Evolutionary conservation across 2,113 vertebrate genomes (phyloP), one percentile per base, ranked within the genome.

Genomic region (Lamprotornis superbus): DNA sequence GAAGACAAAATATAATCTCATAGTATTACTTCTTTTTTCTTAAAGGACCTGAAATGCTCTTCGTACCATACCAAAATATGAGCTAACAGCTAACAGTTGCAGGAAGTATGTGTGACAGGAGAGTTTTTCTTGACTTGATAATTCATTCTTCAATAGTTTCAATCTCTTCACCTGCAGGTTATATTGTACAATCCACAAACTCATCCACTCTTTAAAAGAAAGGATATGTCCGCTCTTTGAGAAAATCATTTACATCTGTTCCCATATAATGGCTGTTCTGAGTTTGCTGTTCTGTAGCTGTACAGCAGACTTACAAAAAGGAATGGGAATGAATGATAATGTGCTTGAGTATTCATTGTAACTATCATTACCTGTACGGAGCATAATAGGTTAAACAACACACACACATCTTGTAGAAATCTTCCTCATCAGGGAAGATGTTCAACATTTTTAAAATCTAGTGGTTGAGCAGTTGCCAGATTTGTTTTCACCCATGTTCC

Each of bases 371-470:
- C 12, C 6, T n/a, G 2, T 24, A 33, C 12, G 25, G 20, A n/a
- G 21, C 2, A 44, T 44, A 90, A 65, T 19, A 53, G 0, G 10
- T 59, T 81, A 60, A 69, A 50, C 20, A 63, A 12, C 7, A 57
- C 4, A 55, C 5, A 27, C 0, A 7, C 12, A 18, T 16, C 10
- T 50, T 64, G 2, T 6, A 25, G 10, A 71, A 65, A 35, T 44
- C 12, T 44, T 69, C 30, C 7, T 74, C 2, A 30, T 5, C 2
- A 7, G 19, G 12, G 5, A 55, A 59, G 4, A 1, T 67, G 2
- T 76, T 23, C 24, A 7, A 21, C 2, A 7, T n/a, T 24, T 79
- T 52, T 44, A 20, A 33, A 67, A 60, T n/a, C 6, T 65, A 21
- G 17, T 42, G 6, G 23, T 33, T 67, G 42, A 39, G 9, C 9